These are phyloP conservation scores for Enoplosus armatus DNA, from an alignment of 2,797 vertebrate species.

Conservation along the genomic window DNA sequence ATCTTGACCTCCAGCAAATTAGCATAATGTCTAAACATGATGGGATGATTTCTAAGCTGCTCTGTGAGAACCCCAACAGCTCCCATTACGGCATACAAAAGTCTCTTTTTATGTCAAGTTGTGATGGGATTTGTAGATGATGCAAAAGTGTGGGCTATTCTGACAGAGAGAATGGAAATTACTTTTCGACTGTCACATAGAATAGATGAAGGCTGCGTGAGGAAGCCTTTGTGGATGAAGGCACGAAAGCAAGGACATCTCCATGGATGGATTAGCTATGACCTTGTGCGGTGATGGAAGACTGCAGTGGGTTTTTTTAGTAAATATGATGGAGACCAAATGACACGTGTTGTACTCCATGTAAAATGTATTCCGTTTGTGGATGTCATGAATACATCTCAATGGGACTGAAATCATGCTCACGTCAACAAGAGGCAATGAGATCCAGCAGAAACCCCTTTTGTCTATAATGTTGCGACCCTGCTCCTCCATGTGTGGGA, in stretches of 20 bases:
- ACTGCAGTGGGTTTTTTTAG: neutral
- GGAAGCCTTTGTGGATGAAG: conserved; percentile 28
- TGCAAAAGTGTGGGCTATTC: neutral
- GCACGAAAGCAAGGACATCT: conserved; percentile 20
- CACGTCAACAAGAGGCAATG: neutral
- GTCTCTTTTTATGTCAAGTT: neutral
- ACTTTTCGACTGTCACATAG: neutral
- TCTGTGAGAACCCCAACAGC: neutral
- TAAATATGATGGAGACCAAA: neutral
- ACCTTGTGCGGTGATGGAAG: conserved; percentile 34
- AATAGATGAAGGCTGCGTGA: neutral
- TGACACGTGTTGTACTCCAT: neutral
- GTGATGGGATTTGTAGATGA: neutral
- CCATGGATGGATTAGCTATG: conserved; percentile 19
- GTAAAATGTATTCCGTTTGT: neutral
- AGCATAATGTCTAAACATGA: neutral
- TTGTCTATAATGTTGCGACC: neutral
- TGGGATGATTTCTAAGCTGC: neutral
- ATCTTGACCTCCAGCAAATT: neutral
- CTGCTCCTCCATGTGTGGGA: neutral
- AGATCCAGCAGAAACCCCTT: neutral
- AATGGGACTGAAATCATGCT: neutral
- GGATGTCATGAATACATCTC: neutral
- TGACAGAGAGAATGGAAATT: neutral
- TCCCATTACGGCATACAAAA: neutral